Percentiles rank a stretch among this genome's conserved stretches.
phyloP scores from a whole-genome alignment of 2,797 vertebrate genomes.

The Nannoperca australis region DNA sequence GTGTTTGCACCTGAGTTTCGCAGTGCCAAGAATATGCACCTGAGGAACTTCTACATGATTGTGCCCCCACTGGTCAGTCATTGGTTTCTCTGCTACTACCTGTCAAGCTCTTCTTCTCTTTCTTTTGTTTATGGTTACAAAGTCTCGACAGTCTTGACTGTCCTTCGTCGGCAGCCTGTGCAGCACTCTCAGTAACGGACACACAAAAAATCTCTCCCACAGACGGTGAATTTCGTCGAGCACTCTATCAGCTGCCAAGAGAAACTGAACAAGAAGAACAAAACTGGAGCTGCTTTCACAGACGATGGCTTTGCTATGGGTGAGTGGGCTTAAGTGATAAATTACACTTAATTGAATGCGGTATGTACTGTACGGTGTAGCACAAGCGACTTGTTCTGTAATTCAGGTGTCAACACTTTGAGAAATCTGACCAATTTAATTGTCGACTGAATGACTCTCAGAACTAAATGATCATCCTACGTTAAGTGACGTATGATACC shows the following conservation, averaged over 20 bases:
- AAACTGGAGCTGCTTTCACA: slow-evolving; percentile 96
- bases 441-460: too few relatives aligned
- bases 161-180: neutral
- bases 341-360: neutral
- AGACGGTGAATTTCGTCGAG: slow-evolving; percentile 98
- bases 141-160: neutral
- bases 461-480: too few relatives aligned
- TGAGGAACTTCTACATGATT: slow-evolving; percentile 98
- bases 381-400: too few relatives aligned
- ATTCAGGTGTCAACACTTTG: too few relatives aligned
- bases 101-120: rapidly evolving
- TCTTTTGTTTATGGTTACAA: neutral
- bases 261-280: slow-evolving; percentile 99
- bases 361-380: neutral
- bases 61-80: slow-evolving; percentile 94
- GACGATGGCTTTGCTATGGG: slow-evolving; percentile 99
- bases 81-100: neutral
- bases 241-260: slow-evolving; percentile 99
- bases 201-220: slow-evolving; percentile 40
- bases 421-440: too few relatives aligned
- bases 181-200: neutral
- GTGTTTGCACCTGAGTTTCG: slow-evolving; percentile 97
- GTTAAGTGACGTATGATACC: too few relatives aligned
- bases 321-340: slow-evolving; percentile 70
- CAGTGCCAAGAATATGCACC: slow-evolving; percentile 96